Conservation (phyloP, 2,888 invertebrate species). For the Eupithecia centaureata region DNA sequence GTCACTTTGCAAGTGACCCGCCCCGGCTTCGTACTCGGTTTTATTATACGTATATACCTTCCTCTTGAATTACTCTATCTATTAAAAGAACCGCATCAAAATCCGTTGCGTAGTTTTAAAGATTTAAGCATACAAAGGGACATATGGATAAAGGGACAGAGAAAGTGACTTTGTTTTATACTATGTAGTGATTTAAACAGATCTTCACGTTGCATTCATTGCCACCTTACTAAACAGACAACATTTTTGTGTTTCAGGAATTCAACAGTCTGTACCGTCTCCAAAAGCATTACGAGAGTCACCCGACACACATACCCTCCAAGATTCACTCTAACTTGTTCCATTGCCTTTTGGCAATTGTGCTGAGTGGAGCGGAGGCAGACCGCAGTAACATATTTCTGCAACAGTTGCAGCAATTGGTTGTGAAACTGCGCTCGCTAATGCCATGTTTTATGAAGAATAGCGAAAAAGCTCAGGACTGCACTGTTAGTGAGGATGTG, state of each 20-base stretch:
- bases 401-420: conserved; percentile 70
- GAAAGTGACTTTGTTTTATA: no score
- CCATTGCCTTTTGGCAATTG: conserved; percentile 71
- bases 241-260: conserved; percentile 56
- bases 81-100: no score
- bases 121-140: no score
- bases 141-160: no score
- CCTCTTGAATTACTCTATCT: no score
- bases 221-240: not conserved
- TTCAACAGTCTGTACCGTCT: conserved; percentile 71
- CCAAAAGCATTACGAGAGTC: conserved; percentile 72
- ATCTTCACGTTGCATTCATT: not conserved
- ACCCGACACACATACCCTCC: conserved; percentile 72
- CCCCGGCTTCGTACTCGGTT: no score
- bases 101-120: no score
- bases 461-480: conserved; percentile 55
- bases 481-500: conserved; percentile 70
- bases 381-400: conserved; percentile 69
- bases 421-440: conserved; percentile 66
- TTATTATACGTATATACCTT: no score
- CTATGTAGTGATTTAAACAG: no score
- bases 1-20: no score
- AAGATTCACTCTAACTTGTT: conserved; percentile 72
- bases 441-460: conserved; percentile 69
- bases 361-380: conserved; percentile 63